Evolutionary conservation across 2,888 invertebrate genomes (phyloP), one percentile per base, ranked within the genome.

Genomic region (Apodemia mormo): DNA sequence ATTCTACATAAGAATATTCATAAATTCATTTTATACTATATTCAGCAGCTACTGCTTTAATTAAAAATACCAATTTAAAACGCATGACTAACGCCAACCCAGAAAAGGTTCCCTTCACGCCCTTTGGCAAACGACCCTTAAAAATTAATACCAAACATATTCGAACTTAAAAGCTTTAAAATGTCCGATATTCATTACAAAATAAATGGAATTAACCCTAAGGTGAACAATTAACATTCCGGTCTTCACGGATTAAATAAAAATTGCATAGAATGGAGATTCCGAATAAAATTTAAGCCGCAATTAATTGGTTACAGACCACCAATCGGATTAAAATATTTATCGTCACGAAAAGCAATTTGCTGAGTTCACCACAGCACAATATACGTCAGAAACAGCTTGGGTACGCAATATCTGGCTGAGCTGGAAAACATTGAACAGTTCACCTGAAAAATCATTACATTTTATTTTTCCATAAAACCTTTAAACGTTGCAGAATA

Each of bases 251-350:
- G 52, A 54, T 52, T 68, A 67, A 66, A 66, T 64, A 68, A 71
- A 72, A 72, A 71, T 68, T 66, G 54, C 68, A 73, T 69, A 70
- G 70, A 64, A 67, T 66, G 67, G 66, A 70, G 64, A 4, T 81
- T 81, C 81, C 71, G 75, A 74, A 78, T 81, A 77, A 84, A 85
- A 84, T 83, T 82, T 84, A 88, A 89, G 78, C 89, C 89, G 82
- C 90, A 87, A 85, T 90, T 89, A 91, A 92, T 91, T 89, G 89
- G 88, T 88, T 85, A 85, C 86, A 82, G 85, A 85, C 89, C 90
- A 87, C 89, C 87, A 88, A 90, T 89, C 87, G 87, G 89, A 90
- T 90, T 90, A 90, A 92, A 90, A 91, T 91, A 90, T 92, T 91
- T 90, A 90, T 90, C 82, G 90, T 88, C 86, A 85, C 87, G 85